Evolutionary conservation across 2,113 vertebrate genomes (phyloP).

Genomic region (Taxidea taxus): DNA sequence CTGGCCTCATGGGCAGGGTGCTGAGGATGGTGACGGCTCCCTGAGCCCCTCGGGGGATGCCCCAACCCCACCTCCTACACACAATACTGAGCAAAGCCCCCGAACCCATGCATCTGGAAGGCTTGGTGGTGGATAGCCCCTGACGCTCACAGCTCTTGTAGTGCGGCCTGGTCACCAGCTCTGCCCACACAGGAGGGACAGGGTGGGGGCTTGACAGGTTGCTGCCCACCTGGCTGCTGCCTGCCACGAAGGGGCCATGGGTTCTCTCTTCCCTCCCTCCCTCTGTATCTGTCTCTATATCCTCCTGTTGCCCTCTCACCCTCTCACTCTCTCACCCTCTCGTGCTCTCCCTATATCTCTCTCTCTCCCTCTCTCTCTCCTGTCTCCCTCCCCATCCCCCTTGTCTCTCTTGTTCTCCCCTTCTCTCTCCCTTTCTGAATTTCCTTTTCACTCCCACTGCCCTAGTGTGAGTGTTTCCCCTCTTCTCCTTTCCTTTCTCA

Average conservation of each 20-base stretch:
- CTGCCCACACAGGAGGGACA: not conserved
- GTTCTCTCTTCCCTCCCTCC: not conserved
- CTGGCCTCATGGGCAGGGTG: not conserved
- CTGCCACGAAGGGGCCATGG: rapidly evolving
- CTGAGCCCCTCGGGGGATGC: not conserved
- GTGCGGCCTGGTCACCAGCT: not conserved
- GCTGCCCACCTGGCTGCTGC: no score
- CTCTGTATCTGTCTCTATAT: not conserved
- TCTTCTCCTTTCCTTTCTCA: no score
- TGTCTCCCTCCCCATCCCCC: not conserved
- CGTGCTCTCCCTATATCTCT: not conserved
- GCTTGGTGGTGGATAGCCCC: not conserved
- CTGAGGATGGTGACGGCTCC: not conserved
- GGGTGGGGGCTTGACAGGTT: rapidly evolving
- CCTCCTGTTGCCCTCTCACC: not conserved
- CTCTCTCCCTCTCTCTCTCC: not conserved
- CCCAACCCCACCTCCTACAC: not conserved
- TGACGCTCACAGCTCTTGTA: not conserved
- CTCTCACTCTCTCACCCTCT: not conserved
- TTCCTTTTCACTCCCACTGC: not conserved
- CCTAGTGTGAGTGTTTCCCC: not conserved
- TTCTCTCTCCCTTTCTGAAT: not conserved
- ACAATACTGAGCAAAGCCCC: not conserved
- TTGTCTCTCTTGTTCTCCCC: not conserved
- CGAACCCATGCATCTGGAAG: not conserved